Conservation (phyloP, 2,113 vertebrate species). For the Eclectus roratus region DNA sequence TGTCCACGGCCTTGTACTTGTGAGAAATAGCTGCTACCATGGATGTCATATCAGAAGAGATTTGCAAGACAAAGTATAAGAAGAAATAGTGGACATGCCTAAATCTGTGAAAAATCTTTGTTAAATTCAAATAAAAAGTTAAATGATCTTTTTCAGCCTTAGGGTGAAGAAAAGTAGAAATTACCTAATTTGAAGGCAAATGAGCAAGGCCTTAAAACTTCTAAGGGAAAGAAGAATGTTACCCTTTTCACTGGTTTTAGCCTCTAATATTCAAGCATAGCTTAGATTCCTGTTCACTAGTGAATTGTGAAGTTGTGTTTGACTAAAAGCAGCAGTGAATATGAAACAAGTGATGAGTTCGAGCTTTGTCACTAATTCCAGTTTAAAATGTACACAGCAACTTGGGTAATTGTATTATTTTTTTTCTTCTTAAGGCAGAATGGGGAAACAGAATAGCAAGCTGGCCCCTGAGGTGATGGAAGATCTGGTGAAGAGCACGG, state of each 20-base stretch:
- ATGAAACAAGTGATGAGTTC: background rate
- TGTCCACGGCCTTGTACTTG: background rate
- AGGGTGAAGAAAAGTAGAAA: background rate
- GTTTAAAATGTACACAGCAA: background rate
- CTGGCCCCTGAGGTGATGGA: slow-evolving; percentile 99
- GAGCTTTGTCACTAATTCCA: background rate
- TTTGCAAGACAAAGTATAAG: background rate
- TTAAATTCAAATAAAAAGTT: background rate
- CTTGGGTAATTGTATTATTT: slow-evolving; percentile 19
- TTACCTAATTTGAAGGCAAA: background rate
- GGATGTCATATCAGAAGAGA: background rate
- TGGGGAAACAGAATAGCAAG: slow-evolving; percentile 99
- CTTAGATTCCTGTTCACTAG: background rate
- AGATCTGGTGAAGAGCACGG: slow-evolving; percentile 98
- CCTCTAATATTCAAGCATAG: background rate
- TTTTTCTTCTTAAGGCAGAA: slow-evolving; percentile 81
- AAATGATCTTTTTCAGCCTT: background rate
- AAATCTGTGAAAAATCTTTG: background rate
- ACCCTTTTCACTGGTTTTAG: background rate
- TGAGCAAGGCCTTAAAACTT: background rate
- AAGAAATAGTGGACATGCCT: background rate
- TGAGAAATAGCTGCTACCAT: background rate
- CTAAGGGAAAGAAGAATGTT: background rate
- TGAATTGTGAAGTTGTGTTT: background rate
- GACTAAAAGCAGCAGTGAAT: background rate